A percentile compares a stretch with the other conserved stretches of the same genome.
phyloP scores from a whole-genome alignment of 2,797 vertebrate genomes.

The Epinephelus awoara region DNA sequence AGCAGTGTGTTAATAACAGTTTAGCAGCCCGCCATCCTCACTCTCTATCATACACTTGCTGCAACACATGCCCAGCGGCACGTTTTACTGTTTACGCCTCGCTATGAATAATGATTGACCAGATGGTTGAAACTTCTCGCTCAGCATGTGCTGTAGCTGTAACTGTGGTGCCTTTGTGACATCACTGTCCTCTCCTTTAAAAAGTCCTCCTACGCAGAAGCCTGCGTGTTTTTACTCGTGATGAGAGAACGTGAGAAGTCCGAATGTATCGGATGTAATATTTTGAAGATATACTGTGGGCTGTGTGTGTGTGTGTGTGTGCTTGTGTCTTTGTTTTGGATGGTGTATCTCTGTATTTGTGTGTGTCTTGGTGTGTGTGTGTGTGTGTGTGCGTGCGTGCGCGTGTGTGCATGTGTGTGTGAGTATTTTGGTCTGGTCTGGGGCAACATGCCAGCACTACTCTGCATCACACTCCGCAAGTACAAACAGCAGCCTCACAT shows the following conservation, averaged over 20 bases:
- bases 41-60: slow-evolving; percentile 32
- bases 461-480: slow-evolving; percentile 72
- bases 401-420: slow-evolving; percentile 30
- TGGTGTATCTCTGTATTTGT: slow-evolving; percentile 25
- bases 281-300: slow-evolving; percentile 41
- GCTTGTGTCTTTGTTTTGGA: slow-evolving; percentile 33
- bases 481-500: slow-evolving; percentile 60
- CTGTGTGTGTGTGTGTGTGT: slow-evolving; percentile 21
- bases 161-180: slow-evolving; percentile 52
- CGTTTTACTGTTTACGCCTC: slow-evolving; percentile 66
- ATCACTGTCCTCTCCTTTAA: slow-evolving; percentile 54
- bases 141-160: slow-evolving; percentile 63
- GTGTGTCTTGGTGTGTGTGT: slow-evolving; percentile 4
- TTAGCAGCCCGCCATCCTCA: slow-evolving; percentile 31
- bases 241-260: slow-evolving; percentile 39
- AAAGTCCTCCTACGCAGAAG: slow-evolving; percentile 37
- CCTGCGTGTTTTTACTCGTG: slow-evolving; percentile 13
- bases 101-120: slow-evolving; percentile 74
- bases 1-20: slow-evolving; percentile 20
- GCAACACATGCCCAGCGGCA: slow-evolving; percentile 67
- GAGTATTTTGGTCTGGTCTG: slow-evolving; percentile 66
- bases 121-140: slow-evolving; percentile 77
- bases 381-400: slow-evolving; percentile 30
- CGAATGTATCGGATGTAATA: slow-evolving; percentile 45
- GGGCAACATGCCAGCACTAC: slow-evolving; percentile 71